Conservation (phyloP, 1,140 invertebrate species). For the Mylabris phalerata region DNA sequence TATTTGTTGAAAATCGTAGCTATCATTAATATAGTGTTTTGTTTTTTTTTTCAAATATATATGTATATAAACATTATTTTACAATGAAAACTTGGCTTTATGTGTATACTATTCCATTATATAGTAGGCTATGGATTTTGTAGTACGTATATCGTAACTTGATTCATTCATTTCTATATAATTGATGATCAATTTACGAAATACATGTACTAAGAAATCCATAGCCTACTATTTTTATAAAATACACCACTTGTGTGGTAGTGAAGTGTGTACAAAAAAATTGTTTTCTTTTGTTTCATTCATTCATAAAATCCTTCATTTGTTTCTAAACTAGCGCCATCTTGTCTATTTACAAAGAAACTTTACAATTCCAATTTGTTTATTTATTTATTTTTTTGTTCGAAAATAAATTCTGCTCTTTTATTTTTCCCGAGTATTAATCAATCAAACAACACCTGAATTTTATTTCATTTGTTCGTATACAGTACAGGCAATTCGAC, state of each 20-base stretch:
- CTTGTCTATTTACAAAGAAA: conserved; percentile 21
- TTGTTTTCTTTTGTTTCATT: conserved; percentile 15
- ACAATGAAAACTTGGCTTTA: conserved; percentile 22
- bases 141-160: too few species aligned
- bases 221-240: background rate
- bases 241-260: background rate
- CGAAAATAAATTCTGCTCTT: background rate
- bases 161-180: background rate
- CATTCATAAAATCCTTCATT: conserved; percentile 23
- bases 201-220: conserved; percentile 12
- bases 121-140: too few species aligned
- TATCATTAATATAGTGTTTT: conserved; percentile 10
- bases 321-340: conserved; percentile 17
- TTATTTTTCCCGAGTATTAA: background rate
- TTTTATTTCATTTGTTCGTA: too few species aligned
- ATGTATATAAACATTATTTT: conserved; percentile 28
- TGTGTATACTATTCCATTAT: background rate
- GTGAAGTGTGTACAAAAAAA: background rate
- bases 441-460: background rate
- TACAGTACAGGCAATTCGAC: too few species aligned
- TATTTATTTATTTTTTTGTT: background rate
- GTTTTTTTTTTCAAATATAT: too few species aligned
- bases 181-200: conserved; percentile 25
- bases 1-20: conserved; percentile 15
- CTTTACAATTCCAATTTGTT: conserved; percentile 18